Base-by-base conservation (phyloP, 2,113 vertebrate genomes). In the Onychorhynchus coronatus region DNA sequence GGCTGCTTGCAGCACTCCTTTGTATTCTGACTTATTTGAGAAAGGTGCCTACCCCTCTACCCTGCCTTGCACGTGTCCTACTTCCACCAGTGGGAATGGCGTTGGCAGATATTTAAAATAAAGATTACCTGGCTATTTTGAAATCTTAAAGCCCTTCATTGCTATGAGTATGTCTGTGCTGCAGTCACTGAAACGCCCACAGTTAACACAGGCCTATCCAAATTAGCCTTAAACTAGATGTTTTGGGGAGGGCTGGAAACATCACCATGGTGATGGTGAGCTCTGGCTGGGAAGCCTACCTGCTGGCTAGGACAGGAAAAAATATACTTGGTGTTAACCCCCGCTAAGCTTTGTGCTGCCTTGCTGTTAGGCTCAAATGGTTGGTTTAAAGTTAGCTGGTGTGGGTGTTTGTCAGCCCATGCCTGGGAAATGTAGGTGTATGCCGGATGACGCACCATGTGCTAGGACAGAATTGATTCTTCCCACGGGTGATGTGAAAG, bases 261-360 rank as follows among this genome's bases (percentile, higher is more conserved):
- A 91, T 94, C 88, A 77, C 84, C 94, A 94, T 94, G 95, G 94
- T 61, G 88, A 95, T 70, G 0, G 44, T 4, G 74, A 87, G 77
- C 79, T 61, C 52, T 11, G 12, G 31, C 89, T 59, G 77, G 74
- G 85, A 81, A 90, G 52, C 88, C 52, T 94, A 95, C 90, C 93
- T 96, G 90, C 92, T 88, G 70, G 30, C 20, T 87, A 68, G 61
- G 83, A 65, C 55, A 75, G 47, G 31, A 47, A 52, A 71, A 91
- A 59, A 76, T 62, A 70, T n/a, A 11, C 53, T 68, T 55, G 58
- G n/a, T 66, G 70, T 66, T 95, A 90, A 89, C 66, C 74, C 72
- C 65, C 87, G 37, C 77, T 20, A 41, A 44, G 83, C 77, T 83
- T n/a, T 50, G 6, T 53, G 66, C 66, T 93, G 85, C 88, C 81